phyloP scores from a whole-genome alignment of 2,797 vertebrate genomes.

The Rhynchotus rufescens region DNA sequence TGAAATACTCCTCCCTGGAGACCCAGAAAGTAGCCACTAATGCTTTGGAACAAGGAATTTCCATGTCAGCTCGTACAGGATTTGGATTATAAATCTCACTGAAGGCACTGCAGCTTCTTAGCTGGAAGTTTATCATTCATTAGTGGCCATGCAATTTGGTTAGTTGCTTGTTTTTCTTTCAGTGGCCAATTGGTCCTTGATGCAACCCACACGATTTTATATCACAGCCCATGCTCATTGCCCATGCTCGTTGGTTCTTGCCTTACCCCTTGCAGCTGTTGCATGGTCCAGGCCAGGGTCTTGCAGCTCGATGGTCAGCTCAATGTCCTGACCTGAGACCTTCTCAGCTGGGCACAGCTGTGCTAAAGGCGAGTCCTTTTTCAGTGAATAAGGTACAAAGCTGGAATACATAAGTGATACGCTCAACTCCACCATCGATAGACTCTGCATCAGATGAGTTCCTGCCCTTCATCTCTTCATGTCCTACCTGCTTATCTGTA shows the following conservation, averaged over 20 bases:
- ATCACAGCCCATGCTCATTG: background rate
- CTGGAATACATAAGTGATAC: background rate
- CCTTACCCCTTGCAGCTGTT: rapidly evolving
- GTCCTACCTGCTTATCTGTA: background rate
- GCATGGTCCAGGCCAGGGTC: background rate
- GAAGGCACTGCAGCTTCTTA: background rate
- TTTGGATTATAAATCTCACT: background rate
- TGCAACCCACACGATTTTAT: background rate
- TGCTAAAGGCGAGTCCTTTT: background rate
- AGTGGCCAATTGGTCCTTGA: background rate
- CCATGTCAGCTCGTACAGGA: rapidly evolving
- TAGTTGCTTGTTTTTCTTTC: background rate
- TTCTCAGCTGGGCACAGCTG: background rate
- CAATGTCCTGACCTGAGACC: background rate
- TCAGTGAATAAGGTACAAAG: background rate
- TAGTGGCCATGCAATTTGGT: background rate
- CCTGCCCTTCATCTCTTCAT: background rate
- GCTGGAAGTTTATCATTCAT: background rate
- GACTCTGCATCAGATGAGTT: background rate
- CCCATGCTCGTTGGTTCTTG: rapidly evolving
- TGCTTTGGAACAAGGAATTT: background rate
- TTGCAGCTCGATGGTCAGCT: background rate
- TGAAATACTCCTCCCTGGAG: background rate
- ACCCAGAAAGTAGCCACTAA: background rate
- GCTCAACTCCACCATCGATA: background rate